Evolutionary conservation across 2,113 vertebrate genomes (phyloP).

Genomic region (Pterocles orientalis): DNA sequence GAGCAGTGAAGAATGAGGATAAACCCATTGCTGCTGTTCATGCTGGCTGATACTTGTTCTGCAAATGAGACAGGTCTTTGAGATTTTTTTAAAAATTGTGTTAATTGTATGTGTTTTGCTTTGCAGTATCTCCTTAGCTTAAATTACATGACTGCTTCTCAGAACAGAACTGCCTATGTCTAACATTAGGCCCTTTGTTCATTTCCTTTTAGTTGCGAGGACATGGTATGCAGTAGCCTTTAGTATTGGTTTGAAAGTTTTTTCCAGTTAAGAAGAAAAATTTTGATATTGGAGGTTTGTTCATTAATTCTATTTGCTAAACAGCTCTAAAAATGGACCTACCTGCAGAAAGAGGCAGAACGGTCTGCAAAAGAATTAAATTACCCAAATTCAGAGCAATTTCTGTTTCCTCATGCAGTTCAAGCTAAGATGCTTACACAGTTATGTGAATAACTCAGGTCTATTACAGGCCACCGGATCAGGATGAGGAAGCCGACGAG

Average conservation of each 20-base stretch:
- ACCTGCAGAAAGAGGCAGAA: neutral
- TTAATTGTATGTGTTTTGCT: neutral
- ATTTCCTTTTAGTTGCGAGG: neutral
- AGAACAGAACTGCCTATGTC: neutral
- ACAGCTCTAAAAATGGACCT: neutral
- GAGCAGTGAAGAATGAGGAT: conserved; percentile 5
- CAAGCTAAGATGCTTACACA: neutral
- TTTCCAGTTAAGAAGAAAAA: neutral
- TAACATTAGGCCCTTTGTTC: neutral
- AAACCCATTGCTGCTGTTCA: neutral
- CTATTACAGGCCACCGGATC: too few species aligned
- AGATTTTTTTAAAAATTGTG: neutral
- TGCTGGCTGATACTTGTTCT: conserved; percentile 6
- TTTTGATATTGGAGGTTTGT: neutral
- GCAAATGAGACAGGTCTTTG: neutral
- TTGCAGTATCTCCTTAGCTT: neutral
- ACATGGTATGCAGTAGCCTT: neutral
- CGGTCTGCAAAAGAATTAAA: neutral
- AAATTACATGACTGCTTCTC: neutral
- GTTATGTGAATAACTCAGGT: neutral
- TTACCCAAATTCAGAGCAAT: neutral
- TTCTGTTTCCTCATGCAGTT: neutral
- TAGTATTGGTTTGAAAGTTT: neutral
- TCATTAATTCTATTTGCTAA: neutral
- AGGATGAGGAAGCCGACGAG: too few species aligned